Conservation (phyloP, 2,113 vertebrate species). For the Eudyptes chrysolophus region DNA sequence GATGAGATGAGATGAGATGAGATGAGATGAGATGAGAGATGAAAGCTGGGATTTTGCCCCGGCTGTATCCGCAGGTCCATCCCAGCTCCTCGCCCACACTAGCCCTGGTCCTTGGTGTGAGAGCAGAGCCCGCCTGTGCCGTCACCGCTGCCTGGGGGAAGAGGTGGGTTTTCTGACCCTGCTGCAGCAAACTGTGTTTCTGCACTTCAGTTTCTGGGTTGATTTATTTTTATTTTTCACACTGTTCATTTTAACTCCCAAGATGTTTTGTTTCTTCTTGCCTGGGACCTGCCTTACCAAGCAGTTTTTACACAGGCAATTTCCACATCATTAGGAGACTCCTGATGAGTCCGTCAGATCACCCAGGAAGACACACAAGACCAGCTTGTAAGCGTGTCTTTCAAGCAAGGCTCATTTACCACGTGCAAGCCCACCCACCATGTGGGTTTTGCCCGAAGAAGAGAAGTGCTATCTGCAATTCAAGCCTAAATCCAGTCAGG, state of each 20-base stretch:
- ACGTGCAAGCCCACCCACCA: background rate
- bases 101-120: background rate
- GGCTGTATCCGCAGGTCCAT: background rate
- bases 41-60: background rate
- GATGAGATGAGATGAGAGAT: background rate
- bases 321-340: background rate
- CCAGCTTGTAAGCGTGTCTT: no score
- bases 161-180: background rate
- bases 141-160: background rate
- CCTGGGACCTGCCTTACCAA: background rate
- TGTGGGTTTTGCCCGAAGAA: background rate
- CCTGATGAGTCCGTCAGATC: background rate
- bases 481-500: background rate
- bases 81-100: background rate
- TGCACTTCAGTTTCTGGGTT: background rate
- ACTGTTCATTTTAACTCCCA: background rate
- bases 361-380: background rate
- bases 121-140: background rate
- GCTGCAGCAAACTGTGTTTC: accelerated
- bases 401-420: background rate
- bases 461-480: background rate
- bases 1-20: background rate
- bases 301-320: background rate
- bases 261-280: background rate
- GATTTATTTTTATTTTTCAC: background rate